phyloP scores from a whole-genome alignment of 1,140 invertebrate species.

The Campoletis sonorensis region DNA sequence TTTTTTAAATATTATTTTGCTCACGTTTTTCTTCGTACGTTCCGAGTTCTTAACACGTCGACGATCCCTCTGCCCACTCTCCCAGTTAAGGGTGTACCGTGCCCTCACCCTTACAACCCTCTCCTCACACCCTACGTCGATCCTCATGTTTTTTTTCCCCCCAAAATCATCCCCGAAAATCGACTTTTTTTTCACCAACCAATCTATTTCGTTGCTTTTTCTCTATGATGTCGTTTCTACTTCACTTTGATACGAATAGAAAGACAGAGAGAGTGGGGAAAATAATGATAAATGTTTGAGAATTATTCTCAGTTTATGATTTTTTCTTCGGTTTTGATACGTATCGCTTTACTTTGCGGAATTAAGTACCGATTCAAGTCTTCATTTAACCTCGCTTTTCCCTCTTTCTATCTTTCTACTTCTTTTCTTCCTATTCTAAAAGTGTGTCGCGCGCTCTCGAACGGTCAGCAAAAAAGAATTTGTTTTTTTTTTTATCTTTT shows the following conservation, averaged over 20 bases:
- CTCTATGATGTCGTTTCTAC: not conserved
- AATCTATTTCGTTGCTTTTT: not conserved
- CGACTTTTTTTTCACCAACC: conserved; percentile 19
- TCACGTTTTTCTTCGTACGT: not conserved
- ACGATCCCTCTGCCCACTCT: conserved; percentile 38
- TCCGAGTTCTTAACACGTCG: not conserved
- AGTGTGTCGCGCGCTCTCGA: conserved; percentile 51
- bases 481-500: no score
- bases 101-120: conserved; percentile 39
- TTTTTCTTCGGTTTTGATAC: conserved; percentile 52
- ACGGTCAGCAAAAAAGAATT: conserved; percentile 46
- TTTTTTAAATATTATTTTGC: no score
- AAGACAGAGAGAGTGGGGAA: conserved; percentile 29
- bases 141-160: not conserved
- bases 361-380: conserved; percentile 43
- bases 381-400: conserved; percentile 1
- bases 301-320: conserved; percentile 21
- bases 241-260: conserved; percentile 43
- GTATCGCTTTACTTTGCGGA: conserved; percentile 66
- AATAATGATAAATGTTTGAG: no score
- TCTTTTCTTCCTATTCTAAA: conserved; percentile 39
- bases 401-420: conserved; percentile 52
- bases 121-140: not conserved
- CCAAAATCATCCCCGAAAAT: conserved; percentile 43
- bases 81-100: conserved; percentile 59